A percentile compares a stretch with the other conserved stretches of the same genome.
These are phyloP conservation scores for Clarias batrachus DNA, from an alignment of 2,113 vertebrate species.

Conservation along the genomic window DNA sequence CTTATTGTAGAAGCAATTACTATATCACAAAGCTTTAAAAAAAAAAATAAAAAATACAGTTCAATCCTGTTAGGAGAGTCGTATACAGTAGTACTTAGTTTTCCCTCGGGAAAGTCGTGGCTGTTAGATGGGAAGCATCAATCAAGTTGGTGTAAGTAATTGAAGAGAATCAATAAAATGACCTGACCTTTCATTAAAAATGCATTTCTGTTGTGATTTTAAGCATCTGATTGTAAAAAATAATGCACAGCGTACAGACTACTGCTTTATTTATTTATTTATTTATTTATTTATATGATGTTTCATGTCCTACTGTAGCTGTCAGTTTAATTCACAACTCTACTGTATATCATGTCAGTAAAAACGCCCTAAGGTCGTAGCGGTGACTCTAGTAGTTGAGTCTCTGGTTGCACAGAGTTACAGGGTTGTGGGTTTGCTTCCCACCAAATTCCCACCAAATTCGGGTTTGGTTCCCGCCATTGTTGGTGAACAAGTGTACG, in stretches of 20 bases:
- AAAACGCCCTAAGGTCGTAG: not conserved
- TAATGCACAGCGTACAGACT: not conserved
- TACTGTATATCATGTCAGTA: not conserved
- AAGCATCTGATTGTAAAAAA: not conserved
- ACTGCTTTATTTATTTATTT: not conserved
- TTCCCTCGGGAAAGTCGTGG: not conserved
- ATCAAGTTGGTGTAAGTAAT: not conserved
- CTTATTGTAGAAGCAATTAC: not conserved
- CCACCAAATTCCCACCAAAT: too few relatives aligned
- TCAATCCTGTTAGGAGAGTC: not conserved
- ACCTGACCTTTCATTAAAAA: not conserved
- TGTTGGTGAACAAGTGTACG: too few relatives aligned
- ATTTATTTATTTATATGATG: not conserved
- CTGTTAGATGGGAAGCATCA: not conserved
- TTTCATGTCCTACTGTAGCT: not conserved
- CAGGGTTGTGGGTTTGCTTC: too few relatives aligned
- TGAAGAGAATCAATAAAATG: not conserved
- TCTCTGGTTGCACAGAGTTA: too few relatives aligned
- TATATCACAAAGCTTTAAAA: not conserved
- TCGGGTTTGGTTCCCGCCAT: too few relatives aligned
- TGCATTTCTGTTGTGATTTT: not conserved
- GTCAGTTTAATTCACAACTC: slow-evolving; percentile 17
- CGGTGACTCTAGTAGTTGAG: too few relatives aligned
- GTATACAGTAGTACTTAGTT: not conserved
- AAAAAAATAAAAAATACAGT: not conserved